Evolutionary conservation across 37 sponge, comb jelly and placozoan genomes (phyloP).

Genomic region (Spongilla lacustris): DNA sequence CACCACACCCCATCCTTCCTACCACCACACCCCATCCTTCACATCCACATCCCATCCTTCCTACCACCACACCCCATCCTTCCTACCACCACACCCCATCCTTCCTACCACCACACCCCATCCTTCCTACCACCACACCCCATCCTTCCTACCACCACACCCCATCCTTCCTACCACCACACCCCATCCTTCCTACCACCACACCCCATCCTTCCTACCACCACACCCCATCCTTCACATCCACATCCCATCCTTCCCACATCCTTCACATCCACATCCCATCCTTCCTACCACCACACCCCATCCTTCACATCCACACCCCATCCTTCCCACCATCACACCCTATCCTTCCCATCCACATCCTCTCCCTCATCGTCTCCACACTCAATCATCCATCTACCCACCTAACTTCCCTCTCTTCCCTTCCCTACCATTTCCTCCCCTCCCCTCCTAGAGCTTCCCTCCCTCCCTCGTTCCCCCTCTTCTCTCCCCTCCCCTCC

Average conservation of each 20-base stretch:
- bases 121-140: not conserved
- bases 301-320: not conserved
- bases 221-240: too few species aligned
- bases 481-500: not conserved
- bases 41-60: too few species aligned
- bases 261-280: too few species aligned
- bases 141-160: too few species aligned
- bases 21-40: too few species aligned
- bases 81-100: not conserved
- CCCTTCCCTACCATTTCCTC: too few species aligned
- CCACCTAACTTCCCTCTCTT: not conserved
- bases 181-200: not conserved
- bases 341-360: not conserved
- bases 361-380: not conserved
- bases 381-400: not conserved
- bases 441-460: not conserved
- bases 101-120: not conserved
- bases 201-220: too few species aligned
- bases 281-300: too few species aligned
- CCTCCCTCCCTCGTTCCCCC: not conserved
- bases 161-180: not conserved
- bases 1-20: too few species aligned
- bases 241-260: too few species aligned
- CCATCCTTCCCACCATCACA: not conserved
- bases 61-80: not conserved